These are phyloP conservation scores for Drosophila rellima DNA, from an alignment of 2,888 invertebrate genomes.

Conservation along the genomic window DNA sequence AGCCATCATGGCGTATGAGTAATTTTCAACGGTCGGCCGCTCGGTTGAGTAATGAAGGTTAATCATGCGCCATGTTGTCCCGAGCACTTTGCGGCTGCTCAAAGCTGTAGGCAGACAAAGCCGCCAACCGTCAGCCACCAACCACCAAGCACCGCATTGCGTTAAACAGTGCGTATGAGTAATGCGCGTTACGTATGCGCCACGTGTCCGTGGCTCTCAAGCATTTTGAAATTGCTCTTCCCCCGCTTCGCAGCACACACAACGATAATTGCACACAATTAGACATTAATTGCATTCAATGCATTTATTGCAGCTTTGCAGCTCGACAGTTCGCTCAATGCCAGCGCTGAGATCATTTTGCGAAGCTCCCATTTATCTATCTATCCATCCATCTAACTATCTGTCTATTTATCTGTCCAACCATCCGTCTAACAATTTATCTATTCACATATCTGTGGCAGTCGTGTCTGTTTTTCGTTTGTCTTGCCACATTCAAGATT, in stretches of 20 bases:
- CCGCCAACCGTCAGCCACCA: conserved; percentile 5
- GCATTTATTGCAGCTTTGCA: conserved; percentile 37
- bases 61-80: conserved; percentile 68
- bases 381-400: conserved; percentile 5
- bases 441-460: conserved; percentile 33
- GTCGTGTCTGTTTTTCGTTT: conserved; percentile 49
- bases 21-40: conserved; percentile 54
- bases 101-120: conserved; percentile 37
- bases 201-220: conserved; percentile 54
- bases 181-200: conserved; percentile 71
- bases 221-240: conserved; percentile 7
- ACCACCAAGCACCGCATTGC: conserved; percentile 19
- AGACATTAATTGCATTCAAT: conserved; percentile 77
- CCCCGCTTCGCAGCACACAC: conserved; percentile 3
- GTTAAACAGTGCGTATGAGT: conserved; percentile 69
- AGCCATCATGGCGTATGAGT: conserved; percentile 66
- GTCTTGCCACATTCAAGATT: conserved; percentile 49
- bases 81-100: conserved; percentile 49
- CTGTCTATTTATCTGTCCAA: conserved; percentile 15
- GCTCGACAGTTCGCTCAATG: conserved; percentile 36
- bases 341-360: conserved; percentile 65
- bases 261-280: conserved; percentile 76
- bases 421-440: conserved; percentile 12
- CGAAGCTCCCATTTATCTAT: conserved; percentile 28
- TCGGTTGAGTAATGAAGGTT: conserved; percentile 68